Evolutionary conservation across 2,888 invertebrate species (phyloP), one percentile per base, ranked within the genome.

Genomic region (Drosophila setosimentum): DNA sequence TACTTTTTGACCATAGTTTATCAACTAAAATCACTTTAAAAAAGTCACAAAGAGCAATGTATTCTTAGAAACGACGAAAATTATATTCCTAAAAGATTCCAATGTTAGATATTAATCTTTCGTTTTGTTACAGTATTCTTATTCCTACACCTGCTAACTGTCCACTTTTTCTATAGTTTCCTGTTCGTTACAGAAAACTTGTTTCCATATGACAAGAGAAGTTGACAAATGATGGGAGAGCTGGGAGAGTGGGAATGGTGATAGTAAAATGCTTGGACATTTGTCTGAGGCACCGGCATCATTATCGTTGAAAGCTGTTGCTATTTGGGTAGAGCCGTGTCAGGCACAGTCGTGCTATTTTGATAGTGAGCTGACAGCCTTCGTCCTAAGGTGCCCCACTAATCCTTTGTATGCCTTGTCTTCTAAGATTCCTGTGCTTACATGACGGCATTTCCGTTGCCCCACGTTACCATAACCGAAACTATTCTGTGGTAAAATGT

Each of bases 201-300:
- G 42, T 53, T 29, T 37, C 3, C 51, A 18, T 40, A 55, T 42
- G 59, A 53, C 58, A 68, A 27, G 13, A 48, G 54, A 69, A 45
- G 63, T 76, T 89, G 89, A 87, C 85, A 84, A 85, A 85, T 87
- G 85, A 84, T 82, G 76, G 60, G 45, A 16, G 61, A 37, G 51
- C 64, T 64, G 69, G 59, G 69, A 70, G 65, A 58, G 32, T 54
- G 65, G 51, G 35, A 24, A 21, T 30, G 27, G 35, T 33, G 33
- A 11, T 35, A 21, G n/a, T 24, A 33, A 49, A 58, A 54, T 63
- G 50, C 10, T 58, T 35, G 61, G 68, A 58, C 70, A 70, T 70
- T 73, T 81, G 62, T 68, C 61, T 58, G 61, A 69, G 76, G 57
- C 37, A 51, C 63, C 55, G 61, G 42, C 45, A 63, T 72, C 72